Base-by-base conservation (phyloP, 2,797 vertebrate species). In the Eutrigla gurnardus region DNA sequence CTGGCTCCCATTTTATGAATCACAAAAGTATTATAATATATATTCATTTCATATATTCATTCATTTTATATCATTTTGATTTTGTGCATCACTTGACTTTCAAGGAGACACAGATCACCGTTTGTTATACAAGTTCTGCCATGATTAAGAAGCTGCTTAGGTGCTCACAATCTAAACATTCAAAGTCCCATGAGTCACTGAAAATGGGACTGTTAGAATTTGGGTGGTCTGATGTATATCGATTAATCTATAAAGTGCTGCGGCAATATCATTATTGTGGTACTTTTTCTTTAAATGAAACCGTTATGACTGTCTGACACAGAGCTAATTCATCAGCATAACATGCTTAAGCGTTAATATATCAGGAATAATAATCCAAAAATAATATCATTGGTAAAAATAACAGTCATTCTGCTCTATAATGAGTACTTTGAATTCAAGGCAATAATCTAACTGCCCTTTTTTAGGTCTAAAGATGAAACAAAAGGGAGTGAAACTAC, bases 71-170 rank as follows among this genome's bases (percentile, higher is more conserved):
- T 46, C 12, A 62, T 64, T 74, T 69, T n/a, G 15, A 82, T 78
- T 70, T 65, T 66, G 63, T 50, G 33, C 52, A 74, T 69, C 58
- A 68, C 17, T 74, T 79, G 58, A 71, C 75, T 73, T 79, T 83
- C 40, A 87, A 68, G 64, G 42, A 77, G 46, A 68, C 49, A 61
- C 10, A 49, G 40, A 69, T 45, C 15, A 42, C 32, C 40, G 33
- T 59, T 53, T 49, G 47, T 54, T 9, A 49, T 35, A 11, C 40
- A 60, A 18, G 14, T 45, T 65, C 35, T 75, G 46, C 13, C 32
- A 59, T 25, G 5, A 40, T n/a, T 7, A 36, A 53, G 32, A 17
- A 64, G 39, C 10, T 53, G 25, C 25, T 25, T 25, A 3, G 8
- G 4, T 35, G 15, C 42, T 54, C 11, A 57, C 13, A 63, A 57